These are phyloP conservation scores for Sclerurus mexicanus DNA, from an alignment of 2,113 vertebrate species.

Conservation along the genomic window DNA sequence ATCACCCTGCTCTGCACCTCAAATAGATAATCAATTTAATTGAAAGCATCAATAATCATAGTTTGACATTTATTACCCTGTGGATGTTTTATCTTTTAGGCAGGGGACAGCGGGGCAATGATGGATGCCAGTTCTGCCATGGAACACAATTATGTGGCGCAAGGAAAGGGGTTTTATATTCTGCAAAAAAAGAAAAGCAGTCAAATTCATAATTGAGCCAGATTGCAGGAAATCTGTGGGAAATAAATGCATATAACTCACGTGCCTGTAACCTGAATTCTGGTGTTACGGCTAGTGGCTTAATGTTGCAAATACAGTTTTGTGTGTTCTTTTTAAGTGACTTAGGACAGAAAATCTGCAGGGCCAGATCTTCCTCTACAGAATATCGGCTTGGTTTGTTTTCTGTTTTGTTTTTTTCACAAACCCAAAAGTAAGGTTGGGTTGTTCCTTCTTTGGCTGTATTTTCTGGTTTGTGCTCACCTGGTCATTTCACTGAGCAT, in stretches of 20 bases:
- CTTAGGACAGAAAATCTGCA: not conserved
- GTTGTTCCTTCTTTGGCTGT: not conserved
- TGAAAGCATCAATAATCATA: constrained; percentile 90
- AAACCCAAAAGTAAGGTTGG: not conserved
- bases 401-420: not conserved
- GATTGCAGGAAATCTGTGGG: constrained; percentile 26
- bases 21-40: constrained; percentile 94
- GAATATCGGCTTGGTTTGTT: not conserved
- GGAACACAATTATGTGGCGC: constrained; percentile 79
- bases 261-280: not conserved
- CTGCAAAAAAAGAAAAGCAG: not conserved
- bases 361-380: not conserved
- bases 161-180: constrained; percentile 68
- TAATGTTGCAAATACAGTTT: not conserved
- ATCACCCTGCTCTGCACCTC: constrained; percentile 74
- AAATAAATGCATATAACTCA: constrained; percentile 28
- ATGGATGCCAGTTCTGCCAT: constrained; percentile 86
- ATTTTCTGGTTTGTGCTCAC: not conserved
- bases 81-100: constrained; percentile 91
- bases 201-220: constrained; percentile 66
- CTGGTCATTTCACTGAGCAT: not conserved
- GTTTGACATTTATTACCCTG: constrained; percentile 91
- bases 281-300: not conserved
- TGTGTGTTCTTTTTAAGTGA: not conserved
- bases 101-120: constrained; percentile 82